Base-by-base conservation (phyloP, 1,140 invertebrate species). In the Physella acuta region DNA sequence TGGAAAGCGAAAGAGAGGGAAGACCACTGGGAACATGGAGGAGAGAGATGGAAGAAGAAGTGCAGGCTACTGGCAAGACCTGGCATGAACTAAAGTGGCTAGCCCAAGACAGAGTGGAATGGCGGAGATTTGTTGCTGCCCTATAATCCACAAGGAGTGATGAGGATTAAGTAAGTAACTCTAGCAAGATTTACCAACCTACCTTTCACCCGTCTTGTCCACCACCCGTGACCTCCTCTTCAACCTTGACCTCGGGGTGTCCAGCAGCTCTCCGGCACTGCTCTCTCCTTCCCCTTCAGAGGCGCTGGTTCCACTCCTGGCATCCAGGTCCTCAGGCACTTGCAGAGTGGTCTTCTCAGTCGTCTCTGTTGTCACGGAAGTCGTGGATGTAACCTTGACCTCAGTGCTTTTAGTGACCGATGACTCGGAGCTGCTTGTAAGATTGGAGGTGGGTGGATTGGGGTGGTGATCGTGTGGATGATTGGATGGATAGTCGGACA, bases 181-280 rank as follows among this genome's bases (percentile, higher is more conserved):
- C n/a, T n/a, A 4, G 51, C 16, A 39, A 36, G 59, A 11, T 14
- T n/a, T 30, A 4, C 56, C 4, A 2, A 63, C 51, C 36, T 28
- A 70, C 68, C 68, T 61, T 52, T 70, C 68, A 53, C 31, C 17
- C 20, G n/a, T 30, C 34, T 28, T 49, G 31, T 70, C 68, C 31
- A 44, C 24, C 24, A 64, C 56, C 20, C 68, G 24, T 8, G 76
- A 76, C 30, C 68, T 74, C 68, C 68, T 71, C 24, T 76, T 73
- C 17, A 68, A 59, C 37, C 52, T 68, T 8, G 24, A 44, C 30
- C 36, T 33, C 17, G 73, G 66, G 2, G 63, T 62, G 51, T 70
- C 71, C 8, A 72, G 76, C 51, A 75, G 73, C 55, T 71, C 78
- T 56, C 77, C 77, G 1, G 76, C 65, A 51, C 77, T 76, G 24